A percentile compares a stretch with the other conserved stretches of the same genome.
phyloP scores from a whole-genome alignment of 2,888 invertebrate species.

The Synanthedon myopaeformis region DNA sequence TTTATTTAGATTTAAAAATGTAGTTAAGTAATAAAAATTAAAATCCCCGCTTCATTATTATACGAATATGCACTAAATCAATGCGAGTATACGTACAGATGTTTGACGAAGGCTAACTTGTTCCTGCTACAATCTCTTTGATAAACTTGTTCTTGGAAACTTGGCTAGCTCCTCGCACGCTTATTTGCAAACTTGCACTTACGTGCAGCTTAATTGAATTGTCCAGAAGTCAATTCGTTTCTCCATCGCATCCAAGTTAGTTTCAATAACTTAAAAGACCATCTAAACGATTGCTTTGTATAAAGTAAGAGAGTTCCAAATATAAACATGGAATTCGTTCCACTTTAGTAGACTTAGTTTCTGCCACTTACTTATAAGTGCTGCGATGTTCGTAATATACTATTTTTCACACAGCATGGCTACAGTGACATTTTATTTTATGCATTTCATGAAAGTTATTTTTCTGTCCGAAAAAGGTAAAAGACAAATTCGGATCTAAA shows the following conservation, averaged over 20 bases:
- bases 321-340: no score
- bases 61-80: no score
- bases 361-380: no score
- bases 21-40: neutral
- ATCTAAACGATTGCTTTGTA: neutral
- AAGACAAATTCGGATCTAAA: no score
- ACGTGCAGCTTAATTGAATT: conserved; percentile 62
- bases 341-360: no score
- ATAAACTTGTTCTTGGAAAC: conserved; percentile 32
- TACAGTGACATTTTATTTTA: no score
- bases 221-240: conserved; percentile 59
- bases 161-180: conserved; percentile 42
- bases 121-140: conserved; percentile 36
- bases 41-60: neutral
- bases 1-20: no score
- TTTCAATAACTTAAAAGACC: neutral
- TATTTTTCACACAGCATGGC: no score
- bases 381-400: no score
- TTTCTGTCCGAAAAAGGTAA: no score
- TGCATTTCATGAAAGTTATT: no score
- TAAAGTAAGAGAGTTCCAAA: neutral
- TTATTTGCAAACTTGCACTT: conserved; percentile 62
- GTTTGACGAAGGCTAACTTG: conserved; percentile 46
- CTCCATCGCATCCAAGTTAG: conserved; percentile 22
- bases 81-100: conserved; percentile 4